phyloP scores from a whole-genome alignment of 1,140 invertebrate genomes.

The Matsumurasca onukii region DNA sequence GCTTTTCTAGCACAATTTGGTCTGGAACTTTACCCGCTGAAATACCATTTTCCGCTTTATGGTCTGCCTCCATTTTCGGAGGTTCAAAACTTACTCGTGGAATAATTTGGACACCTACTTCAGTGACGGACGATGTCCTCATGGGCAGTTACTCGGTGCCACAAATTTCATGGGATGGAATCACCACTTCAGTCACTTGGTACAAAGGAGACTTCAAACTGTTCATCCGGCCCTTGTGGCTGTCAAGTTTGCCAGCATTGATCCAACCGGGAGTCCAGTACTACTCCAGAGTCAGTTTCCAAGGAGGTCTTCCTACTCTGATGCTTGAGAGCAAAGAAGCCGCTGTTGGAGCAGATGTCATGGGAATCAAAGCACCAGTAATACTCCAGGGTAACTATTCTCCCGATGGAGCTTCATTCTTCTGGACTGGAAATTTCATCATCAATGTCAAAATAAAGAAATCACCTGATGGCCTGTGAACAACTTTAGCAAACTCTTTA shows the following conservation, averaged over 20 bases:
- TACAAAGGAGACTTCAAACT: slow-evolving; percentile 18
- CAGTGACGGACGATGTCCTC: background rate
- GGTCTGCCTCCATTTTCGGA: background rate
- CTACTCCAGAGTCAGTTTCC: slow-evolving; percentile 5
- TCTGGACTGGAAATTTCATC: slow-evolving; percentile 28
- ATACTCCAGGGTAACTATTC: slow-evolving; percentile 26
- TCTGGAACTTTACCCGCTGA: background rate
- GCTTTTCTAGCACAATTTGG: background rate
- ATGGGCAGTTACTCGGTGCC: slow-evolving; percentile 4
- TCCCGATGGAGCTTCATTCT: slow-evolving; percentile 23
- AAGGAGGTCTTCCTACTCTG: background rate
- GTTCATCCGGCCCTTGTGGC: slow-evolving; percentile 9
- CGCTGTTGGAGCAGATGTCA: background rate
- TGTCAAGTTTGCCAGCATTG: background rate
- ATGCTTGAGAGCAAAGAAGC: background rate
- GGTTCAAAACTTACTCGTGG: background rate
- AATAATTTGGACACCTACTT: background rate
- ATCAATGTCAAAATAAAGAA: background rate
- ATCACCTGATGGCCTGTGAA: too few relatives aligned
- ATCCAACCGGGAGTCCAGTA: slow-evolving; percentile 14
- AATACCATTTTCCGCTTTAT: background rate
- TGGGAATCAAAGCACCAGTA: slow-evolving; percentile 20
- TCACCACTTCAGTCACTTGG: background rate
- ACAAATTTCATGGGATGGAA: background rate
- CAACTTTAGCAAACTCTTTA: too few relatives aligned